These are phyloP conservation scores for Cylas formicarius DNA, from an alignment of 1,140 invertebrate species.

Conservation along the genomic window DNA sequence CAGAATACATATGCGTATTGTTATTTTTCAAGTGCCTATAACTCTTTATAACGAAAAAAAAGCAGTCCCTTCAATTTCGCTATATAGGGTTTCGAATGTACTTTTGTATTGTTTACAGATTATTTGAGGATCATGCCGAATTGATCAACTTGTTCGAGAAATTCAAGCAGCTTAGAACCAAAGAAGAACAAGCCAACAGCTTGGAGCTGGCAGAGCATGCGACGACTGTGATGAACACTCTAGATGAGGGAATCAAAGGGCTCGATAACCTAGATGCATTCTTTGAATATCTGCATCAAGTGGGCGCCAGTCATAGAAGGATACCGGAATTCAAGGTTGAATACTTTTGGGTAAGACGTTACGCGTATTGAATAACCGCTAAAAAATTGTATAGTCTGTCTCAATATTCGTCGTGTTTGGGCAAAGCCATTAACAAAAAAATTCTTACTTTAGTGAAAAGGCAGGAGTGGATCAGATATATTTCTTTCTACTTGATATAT, in stretches of 20 bases:
- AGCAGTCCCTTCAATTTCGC: too few species aligned
- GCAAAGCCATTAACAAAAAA: too few species aligned
- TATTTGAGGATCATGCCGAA: slow-evolving; percentile 82
- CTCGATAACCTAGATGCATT: slow-evolving; percentile 79
- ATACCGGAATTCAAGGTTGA: slow-evolving; percentile 79
- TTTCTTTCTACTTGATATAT: too few species aligned
- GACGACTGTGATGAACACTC: slow-evolving; percentile 78
- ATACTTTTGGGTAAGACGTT: slow-evolving; percentile 72
- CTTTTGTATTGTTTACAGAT: slow-evolving; percentile 53
- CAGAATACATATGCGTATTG: too few species aligned
- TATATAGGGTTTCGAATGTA: too few species aligned
- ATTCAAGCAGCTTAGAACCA: slow-evolving; percentile 69
- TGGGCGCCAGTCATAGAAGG: slow-evolving; percentile 73
- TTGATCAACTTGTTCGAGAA: slow-evolving; percentile 74
- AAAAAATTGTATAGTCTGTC: too few species aligned
- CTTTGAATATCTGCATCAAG: slow-evolving; percentile 71
- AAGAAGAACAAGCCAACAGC: slow-evolving; percentile 71
- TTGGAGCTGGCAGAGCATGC: slow-evolving; percentile 81
- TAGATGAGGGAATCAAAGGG: slow-evolving; percentile 78
- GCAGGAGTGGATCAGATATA: too few species aligned
- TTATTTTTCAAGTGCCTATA: too few species aligned
- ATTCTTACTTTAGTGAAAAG: too few species aligned
- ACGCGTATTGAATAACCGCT: too few species aligned
- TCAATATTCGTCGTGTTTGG: too few species aligned
- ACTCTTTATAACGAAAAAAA: too few species aligned